Evolutionary conservation across 2,797 vertebrate genomes (phyloP), one percentile per base, ranked within the genome.

Genomic region (Bufotes viridis): DNA sequence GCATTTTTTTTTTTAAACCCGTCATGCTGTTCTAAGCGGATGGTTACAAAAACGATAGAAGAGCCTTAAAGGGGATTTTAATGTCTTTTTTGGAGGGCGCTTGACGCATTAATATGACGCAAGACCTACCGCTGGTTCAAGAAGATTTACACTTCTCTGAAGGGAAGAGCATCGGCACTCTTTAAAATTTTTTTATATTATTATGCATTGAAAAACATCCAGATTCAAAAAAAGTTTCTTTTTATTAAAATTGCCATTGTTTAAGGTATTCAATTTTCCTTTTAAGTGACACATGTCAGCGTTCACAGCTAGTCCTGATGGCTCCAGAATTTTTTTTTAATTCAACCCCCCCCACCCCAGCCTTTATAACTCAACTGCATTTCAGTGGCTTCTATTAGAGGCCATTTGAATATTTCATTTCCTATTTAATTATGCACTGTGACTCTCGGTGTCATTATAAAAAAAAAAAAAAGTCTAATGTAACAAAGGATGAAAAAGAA

Each of bases 401-500:
- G 97, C 97, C 97, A 98, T 99, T 99, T 99, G 98, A 99, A 99
- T 99, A 99, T 99, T 99, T 99, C 97, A 99, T 99, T 99, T 99
- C 97, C 98, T 99, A 99, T 99, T 89, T 99, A 99, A 99, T 99
- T 99, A 99, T 99, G 98, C 97, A 98, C 98, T 97, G 97, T 98
- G 97, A 98, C 97, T 99, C 97, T 98, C 97, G 97, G 96, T 99
- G 98, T 99, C 98, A 99, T 99, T 99, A 98, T 97, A 97, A 97
- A 97, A 97, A 97, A 97, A 96, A 97, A 97, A 96, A 96, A 96
- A 49, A 84, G 84, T 97, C 96, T 97, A 98, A 97, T 96, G 96
- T 98, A 98, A 99, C 97, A 98, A 99, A 99, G 97, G 97, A 98
- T 97, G 97, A 98, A 89, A 99, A 98, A 97, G 96, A 96, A 97